A percentile compares a stretch with the other conserved stretches of the same genome.
Evolutionary conservation across 2,888 invertebrate species (phyloP).

Genomic region (Azorinus chamasolen): DNA sequence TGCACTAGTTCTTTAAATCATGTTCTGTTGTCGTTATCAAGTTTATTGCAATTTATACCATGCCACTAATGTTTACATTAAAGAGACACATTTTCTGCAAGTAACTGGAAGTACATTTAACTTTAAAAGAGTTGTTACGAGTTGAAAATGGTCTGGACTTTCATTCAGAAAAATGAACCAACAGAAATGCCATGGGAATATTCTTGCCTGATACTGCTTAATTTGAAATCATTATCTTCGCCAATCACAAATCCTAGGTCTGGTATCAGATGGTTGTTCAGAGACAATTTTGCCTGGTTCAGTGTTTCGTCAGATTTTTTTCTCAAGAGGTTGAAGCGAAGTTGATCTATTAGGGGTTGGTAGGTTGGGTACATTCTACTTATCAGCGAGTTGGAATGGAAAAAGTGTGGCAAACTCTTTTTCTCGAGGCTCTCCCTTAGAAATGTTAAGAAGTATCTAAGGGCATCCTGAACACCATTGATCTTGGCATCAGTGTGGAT

Average conservation of each 20-base stretch:
- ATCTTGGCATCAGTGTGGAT: slow-evolving; percentile 3
- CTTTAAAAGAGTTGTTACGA: too few relatives aligned
- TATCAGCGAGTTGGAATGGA: slow-evolving; percentile 38
- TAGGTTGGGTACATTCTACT: slow-evolving; percentile 27
- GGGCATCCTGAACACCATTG: slow-evolving; percentile 42
- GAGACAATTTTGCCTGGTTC: slow-evolving; percentile 3
- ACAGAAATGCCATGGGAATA: too few relatives aligned
- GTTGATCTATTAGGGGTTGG: neutral
- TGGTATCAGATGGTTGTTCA: slow-evolving; percentile 2
- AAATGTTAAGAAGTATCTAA: slow-evolving; percentile 46
- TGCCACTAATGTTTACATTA: too few relatives aligned
- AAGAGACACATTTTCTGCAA: too few relatives aligned
- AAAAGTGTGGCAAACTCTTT: slow-evolving; percentile 50
- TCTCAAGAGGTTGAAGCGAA: slow-evolving; percentile 10
- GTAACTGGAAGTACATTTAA: too few relatives aligned
- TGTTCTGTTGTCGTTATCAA: too few relatives aligned
- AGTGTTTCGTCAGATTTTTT: slow-evolving; percentile 8
- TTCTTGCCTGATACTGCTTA: too few relatives aligned
- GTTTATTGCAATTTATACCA: too few relatives aligned
- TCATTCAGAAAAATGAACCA: too few relatives aligned
- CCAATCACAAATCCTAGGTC: neutral
- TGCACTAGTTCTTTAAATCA: too few relatives aligned
- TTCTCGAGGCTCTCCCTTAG: slow-evolving; percentile 23
- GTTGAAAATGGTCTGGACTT: too few relatives aligned
- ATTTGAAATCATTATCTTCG: too few relatives aligned